These are phyloP conservation scores for Cirrhinus molitorella DNA, from an alignment of 2,797 vertebrate species.

Conservation along the genomic window DNA sequence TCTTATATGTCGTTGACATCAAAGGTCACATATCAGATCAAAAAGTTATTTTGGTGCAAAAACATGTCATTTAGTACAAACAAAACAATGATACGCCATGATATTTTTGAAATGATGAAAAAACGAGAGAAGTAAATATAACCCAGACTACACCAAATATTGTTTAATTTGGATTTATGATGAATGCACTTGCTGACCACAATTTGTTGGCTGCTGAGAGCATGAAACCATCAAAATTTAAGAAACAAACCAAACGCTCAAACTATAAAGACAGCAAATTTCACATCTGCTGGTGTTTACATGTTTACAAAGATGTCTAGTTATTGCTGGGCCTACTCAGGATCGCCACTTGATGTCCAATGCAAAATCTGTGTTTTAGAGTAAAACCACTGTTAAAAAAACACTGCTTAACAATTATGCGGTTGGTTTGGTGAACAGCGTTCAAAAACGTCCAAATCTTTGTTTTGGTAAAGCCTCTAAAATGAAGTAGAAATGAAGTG, in stretches of 20 bases:
- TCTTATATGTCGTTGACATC: background rate
- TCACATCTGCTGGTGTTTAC: background rate
- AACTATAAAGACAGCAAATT: background rate
- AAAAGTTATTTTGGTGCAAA: background rate
- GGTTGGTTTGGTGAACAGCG: background rate
- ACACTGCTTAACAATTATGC: background rate
- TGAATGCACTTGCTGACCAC: background rate
- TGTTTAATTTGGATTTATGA: background rate
- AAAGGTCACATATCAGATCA: background rate
- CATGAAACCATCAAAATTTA: background rate
- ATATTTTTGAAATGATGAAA: background rate
- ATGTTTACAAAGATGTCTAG: background rate
- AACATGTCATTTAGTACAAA: no score
- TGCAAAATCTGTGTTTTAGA: background rate
- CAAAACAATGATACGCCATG: background rate
- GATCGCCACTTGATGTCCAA: background rate
- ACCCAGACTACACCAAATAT: background rate
- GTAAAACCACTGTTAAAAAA: background rate
- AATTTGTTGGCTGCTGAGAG: background rate
- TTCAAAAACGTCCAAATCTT: slow-evolving; percentile 8
- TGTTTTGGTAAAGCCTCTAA: slow-evolving; percentile 11
- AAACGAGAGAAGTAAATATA: background rate
- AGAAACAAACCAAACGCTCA: background rate
- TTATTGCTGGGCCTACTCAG: background rate
- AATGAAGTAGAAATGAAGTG: background rate